Evolutionary conservation across 2,113 vertebrate genomes (phyloP).

Genomic region (Myrmecophaga tridactyla): DNA sequence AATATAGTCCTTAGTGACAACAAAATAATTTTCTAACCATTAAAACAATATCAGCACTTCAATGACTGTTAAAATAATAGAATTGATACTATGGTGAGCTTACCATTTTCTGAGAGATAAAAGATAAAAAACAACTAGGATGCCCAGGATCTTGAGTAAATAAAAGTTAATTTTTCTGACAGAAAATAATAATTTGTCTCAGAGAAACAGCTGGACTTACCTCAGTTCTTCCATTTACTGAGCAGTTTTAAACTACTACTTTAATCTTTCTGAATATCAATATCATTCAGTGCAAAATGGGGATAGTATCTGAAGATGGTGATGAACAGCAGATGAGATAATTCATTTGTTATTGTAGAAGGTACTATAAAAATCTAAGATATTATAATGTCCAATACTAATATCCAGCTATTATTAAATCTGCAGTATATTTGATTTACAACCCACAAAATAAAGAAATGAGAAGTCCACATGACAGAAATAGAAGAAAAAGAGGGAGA

Average conservation of each 20-base stretch:
- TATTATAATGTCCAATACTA: not conserved
- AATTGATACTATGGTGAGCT: not conserved
- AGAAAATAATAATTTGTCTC: not conserved
- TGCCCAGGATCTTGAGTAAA: not conserved
- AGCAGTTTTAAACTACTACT: not conserved
- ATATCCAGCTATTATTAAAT: not conserved
- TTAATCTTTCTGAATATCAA: slow-evolving; percentile 1
- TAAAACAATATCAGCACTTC: not conserved
- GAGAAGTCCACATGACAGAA: not conserved
- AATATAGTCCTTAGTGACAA: not conserved
- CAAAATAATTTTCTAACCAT: slow-evolving; percentile 10
- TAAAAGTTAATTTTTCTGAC: not conserved
- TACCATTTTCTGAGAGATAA: not conserved
- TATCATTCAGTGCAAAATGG: not conserved
- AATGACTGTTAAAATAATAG: not conserved
- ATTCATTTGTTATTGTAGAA: not conserved
- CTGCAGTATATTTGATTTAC: not conserved
- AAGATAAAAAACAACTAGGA: not conserved
- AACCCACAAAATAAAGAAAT: slow-evolving; percentile 18
- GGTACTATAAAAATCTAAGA: not conserved
- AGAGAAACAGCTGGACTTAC: not conserved
- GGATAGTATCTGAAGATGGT: not conserved
- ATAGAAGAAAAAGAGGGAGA: not conserved
- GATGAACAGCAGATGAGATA: not conserved
- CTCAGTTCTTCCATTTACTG: not conserved